Evolutionary conservation across 2,113 vertebrate genomes (phyloP).

Genomic region (Lasiurus cinereus): DNA sequence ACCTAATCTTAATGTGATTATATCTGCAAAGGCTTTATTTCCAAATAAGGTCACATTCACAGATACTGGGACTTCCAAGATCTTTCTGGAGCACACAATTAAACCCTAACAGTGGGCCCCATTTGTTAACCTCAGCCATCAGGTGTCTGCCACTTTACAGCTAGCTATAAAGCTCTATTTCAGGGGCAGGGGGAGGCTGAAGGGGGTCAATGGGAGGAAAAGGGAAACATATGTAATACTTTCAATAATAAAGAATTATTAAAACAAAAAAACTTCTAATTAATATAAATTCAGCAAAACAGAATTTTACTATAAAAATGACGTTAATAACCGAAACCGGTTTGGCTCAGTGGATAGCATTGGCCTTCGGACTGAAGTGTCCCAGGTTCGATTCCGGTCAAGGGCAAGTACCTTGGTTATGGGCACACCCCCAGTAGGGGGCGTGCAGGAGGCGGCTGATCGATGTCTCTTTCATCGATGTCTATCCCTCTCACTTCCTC

Average conservation of each 20-base stretch:
- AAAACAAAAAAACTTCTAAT: background rate
- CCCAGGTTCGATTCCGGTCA: too few relatives aligned
- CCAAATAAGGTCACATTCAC: conserved; percentile 36
- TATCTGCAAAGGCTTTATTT: background rate
- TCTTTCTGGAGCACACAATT: conserved; percentile 1
- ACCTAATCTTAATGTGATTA: conserved; percentile 12
- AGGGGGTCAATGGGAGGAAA: too few relatives aligned
- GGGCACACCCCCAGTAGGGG: too few relatives aligned
- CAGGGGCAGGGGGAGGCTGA: background rate
- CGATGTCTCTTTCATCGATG: too few relatives aligned
- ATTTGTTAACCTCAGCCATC: background rate
- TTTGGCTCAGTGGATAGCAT: too few relatives aligned
- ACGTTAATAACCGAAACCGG: background rate
- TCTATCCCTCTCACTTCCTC: too few relatives aligned
- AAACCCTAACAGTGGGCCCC: background rate
- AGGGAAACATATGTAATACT: too few relatives aligned
- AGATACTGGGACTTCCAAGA: background rate
- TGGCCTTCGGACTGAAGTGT: too few relatives aligned
- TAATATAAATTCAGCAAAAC: background rate
- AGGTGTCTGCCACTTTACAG: background rate
- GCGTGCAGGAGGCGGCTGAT: too few relatives aligned
- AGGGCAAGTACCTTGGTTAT: too few relatives aligned
- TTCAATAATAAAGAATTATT: too few relatives aligned
- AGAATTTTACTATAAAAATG: conserved; percentile 25
- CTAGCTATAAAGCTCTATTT: background rate